These are phyloP conservation scores for Anarrhichthys ocellatus DNA, from an alignment of 2,113 vertebrate genomes.

Conservation along the genomic window DNA sequence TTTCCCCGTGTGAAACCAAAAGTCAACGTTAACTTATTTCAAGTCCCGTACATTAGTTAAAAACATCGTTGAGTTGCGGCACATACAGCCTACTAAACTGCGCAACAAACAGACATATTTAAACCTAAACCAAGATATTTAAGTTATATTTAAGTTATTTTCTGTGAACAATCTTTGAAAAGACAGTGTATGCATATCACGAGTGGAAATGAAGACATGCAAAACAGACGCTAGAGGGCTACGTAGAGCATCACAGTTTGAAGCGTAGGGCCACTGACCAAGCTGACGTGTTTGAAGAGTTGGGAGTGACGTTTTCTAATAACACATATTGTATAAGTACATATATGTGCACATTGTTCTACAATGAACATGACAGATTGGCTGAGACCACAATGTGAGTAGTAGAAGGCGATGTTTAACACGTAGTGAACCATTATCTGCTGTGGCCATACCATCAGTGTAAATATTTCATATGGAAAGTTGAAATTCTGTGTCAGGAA, in stretches of 20 bases:
- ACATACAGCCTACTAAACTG: background rate
- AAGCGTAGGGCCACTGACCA: background rate
- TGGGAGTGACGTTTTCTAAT: background rate
- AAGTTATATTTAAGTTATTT: no score
- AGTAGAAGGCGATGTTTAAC: slow-evolving; percentile 1
- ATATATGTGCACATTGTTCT: background rate
- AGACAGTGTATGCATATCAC: background rate
- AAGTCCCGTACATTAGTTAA: no score
- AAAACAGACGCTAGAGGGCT: background rate
- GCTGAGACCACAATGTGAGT: background rate
- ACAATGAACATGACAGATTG: background rate
- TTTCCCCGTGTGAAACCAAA: no score
- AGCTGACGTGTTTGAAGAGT: background rate
- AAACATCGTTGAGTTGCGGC: no score
- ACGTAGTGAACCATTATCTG: background rate
- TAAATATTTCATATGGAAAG: slow-evolving; percentile 40
- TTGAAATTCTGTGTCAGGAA: slow-evolving; percentile 33
- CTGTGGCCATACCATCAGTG: background rate
- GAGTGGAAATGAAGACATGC: background rate
- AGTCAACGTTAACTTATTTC: no score
- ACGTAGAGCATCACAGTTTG: background rate
- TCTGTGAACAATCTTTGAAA: background rate
- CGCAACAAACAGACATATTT: background rate
- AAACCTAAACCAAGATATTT: no score
- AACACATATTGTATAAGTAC: background rate